Evolutionary conservation across 1,140 invertebrate genomes (phyloP).

Genomic region (Sinonovacula constricta): DNA sequence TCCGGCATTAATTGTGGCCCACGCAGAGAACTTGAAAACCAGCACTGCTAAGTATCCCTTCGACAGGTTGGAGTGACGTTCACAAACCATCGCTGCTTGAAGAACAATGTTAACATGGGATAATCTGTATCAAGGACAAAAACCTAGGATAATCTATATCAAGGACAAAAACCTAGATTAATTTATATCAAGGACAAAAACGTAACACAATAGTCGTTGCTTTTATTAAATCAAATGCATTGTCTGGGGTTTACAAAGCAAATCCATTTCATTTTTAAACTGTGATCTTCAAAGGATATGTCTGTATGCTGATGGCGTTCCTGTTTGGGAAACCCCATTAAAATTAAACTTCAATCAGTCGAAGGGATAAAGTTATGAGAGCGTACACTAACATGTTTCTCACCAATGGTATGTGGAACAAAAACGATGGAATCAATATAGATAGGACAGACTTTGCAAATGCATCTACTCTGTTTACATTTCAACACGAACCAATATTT

Average conservation of each 20-base stretch:
- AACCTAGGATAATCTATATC: no score
- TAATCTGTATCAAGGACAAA: no score
- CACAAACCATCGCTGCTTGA: constrained; percentile 21
- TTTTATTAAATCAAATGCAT: constrained; percentile 43
- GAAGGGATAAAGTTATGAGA: constrained; percentile 28
- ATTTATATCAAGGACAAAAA: constrained; percentile 41
- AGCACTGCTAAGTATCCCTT: constrained; percentile 31
- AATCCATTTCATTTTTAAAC: constrained; percentile 42
- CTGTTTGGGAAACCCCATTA: constrained; percentile 20
- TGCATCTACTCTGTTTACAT: constrained; percentile 25
- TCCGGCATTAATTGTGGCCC: no score
- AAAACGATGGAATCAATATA: constrained; percentile 28
- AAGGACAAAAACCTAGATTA: no score
- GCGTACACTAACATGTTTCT: constrained; percentile 29
- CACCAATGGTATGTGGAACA: constrained; percentile 18
- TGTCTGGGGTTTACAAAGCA: constrained; percentile 42
- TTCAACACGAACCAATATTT: constrained; percentile 38
- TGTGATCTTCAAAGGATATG: constrained; percentile 30
- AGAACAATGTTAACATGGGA: constrained; percentile 34
- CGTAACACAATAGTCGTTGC: constrained; percentile 27
- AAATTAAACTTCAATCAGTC: constrained; percentile 33
- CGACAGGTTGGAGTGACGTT: constrained; percentile 25
- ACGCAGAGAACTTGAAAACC: constrained; percentile 28
- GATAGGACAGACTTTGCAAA: constrained; percentile 34
- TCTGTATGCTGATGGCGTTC: no score